Evolutionary conservation across 2,888 invertebrate genomes (phyloP).

Genomic region (Andrena trimmerana): DNA sequence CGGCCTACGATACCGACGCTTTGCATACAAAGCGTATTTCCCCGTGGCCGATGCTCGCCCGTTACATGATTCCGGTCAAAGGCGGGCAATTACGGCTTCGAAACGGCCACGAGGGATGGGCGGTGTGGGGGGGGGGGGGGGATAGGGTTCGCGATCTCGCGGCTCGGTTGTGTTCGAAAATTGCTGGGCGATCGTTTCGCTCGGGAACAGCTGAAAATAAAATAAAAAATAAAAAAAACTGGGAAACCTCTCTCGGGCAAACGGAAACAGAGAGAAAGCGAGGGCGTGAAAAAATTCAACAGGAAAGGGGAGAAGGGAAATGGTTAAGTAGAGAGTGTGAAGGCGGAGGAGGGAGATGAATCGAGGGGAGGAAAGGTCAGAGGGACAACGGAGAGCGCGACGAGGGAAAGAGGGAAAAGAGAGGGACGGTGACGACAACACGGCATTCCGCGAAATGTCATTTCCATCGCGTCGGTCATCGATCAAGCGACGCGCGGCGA

Average conservation of each 20-base stretch:
- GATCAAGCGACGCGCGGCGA: constrained; percentile 66
- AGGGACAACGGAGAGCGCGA: not conserved
- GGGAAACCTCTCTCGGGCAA: not conserved
- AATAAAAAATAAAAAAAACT: constrained; percentile 4
- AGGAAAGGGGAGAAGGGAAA: not conserved
- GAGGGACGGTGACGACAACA: constrained; percentile 52
- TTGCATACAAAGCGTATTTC: constrained; percentile 59
- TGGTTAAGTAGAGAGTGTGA: not conserved
- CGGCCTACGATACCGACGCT: constrained; percentile 27
- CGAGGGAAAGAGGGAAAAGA: constrained; percentile 6
- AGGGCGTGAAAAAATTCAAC: constrained; percentile 10
- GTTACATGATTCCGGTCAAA: constrained; percentile 61
- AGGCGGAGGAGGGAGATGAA: too few species aligned
- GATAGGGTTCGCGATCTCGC: constrained; percentile 31
- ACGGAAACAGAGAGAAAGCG: constrained; percentile 5
- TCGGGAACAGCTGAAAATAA: not conserved
- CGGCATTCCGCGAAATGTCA: constrained; percentile 71
- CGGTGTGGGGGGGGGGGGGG: not conserved
- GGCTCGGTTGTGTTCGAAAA: constrained; percentile 14
- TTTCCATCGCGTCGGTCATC: constrained; percentile 73
- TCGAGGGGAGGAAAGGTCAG: not conserved
- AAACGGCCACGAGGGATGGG: constrained; percentile 29
- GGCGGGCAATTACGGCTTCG: constrained; percentile 57
- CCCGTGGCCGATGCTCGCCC: constrained; percentile 48
- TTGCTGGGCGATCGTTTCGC: constrained; percentile 19